These are phyloP conservation scores for Macrosoma leucophasiata DNA, from an alignment of 2,888 invertebrate species.

Conservation along the genomic window DNA sequence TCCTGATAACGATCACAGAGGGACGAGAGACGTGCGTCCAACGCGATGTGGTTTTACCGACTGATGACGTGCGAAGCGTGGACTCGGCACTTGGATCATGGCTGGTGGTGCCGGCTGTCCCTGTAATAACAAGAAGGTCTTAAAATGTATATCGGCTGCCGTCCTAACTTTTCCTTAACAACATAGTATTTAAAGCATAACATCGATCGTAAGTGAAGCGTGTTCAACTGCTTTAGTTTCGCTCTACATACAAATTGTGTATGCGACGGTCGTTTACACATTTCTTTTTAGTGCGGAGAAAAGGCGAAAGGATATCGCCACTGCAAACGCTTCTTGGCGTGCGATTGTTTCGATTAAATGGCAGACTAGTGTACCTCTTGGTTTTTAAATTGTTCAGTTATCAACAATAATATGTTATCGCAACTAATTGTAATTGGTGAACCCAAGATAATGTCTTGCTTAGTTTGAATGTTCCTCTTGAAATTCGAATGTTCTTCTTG, in stretches of 20 bases:
- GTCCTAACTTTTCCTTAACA: too few relatives aligned
- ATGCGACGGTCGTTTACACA: conserved; percentile 61
- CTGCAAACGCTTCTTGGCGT: conserved; percentile 32
- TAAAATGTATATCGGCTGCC: too few relatives aligned
- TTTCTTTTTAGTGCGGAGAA: conserved; percentile 62
- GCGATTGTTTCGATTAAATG: conserved; percentile 14
- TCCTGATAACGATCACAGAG: conserved; percentile 27
- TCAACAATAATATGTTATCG: too few relatives aligned
- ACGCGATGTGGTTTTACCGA: conserved; percentile 36
- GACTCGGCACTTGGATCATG: conserved; percentile 26
- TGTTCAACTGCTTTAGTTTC: conserved; percentile 31
- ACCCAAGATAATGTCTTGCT: too few relatives aligned
- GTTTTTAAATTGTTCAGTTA: too few relatives aligned
- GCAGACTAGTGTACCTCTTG: too few relatives aligned
- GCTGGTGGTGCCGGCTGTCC: conserved; percentile 41
- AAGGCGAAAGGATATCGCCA: conserved; percentile 63
- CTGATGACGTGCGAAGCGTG: conserved; percentile 47
- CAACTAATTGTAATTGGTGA: too few relatives aligned
- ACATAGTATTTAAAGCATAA: too few relatives aligned
- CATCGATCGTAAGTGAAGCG: neutral
- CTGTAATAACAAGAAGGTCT: conserved; percentile 30
- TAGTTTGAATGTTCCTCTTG: too few relatives aligned
- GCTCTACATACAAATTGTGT: conserved; percentile 52
- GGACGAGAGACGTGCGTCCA: conserved; percentile 31
- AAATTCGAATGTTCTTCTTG: too few relatives aligned